Evolutionary conservation across 2,797 vertebrate genomes (phyloP).

Genomic region (Alosa sapidissima): DNA sequence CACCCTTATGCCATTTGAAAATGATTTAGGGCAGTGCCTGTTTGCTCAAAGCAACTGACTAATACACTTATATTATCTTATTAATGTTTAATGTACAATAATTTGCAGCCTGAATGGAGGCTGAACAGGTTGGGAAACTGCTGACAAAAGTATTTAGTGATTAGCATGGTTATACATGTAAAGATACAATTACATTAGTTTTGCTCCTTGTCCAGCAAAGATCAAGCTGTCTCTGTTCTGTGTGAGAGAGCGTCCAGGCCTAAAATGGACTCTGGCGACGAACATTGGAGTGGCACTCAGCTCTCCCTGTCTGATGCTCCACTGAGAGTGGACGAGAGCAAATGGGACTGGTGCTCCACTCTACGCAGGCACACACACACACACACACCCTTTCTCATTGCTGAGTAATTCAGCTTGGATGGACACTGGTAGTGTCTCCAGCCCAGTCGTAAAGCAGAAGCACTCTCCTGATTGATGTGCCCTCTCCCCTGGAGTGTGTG

Average conservation of each 20-base stretch:
- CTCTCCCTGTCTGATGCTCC: conserved; percentile 29
- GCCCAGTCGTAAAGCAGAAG: not conserved
- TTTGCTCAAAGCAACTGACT: not conserved
- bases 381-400: not conserved
- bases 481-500: not conserved
- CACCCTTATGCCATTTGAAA: not conserved
- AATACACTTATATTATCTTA: not conserved
- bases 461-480: conserved; percentile 24
- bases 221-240: not conserved
- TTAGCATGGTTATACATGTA: not conserved
- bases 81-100: too few species aligned
- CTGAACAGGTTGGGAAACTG: not conserved
- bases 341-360: not conserved
- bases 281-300: conserved; percentile 16
- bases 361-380: not conserved
- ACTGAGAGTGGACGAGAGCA: not conserved
- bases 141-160: not conserved
- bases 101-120: too few species aligned
- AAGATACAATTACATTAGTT: conserved; percentile 10
- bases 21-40: not conserved
- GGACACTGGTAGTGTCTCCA: not conserved
- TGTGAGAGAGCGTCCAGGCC: not conserved
- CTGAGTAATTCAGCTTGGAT: not conserved
- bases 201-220: not conserved
- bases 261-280: not conserved